Evolutionary conservation across 2,113 vertebrate species (phyloP).

Genomic region (Oreochromis spilurus): DNA sequence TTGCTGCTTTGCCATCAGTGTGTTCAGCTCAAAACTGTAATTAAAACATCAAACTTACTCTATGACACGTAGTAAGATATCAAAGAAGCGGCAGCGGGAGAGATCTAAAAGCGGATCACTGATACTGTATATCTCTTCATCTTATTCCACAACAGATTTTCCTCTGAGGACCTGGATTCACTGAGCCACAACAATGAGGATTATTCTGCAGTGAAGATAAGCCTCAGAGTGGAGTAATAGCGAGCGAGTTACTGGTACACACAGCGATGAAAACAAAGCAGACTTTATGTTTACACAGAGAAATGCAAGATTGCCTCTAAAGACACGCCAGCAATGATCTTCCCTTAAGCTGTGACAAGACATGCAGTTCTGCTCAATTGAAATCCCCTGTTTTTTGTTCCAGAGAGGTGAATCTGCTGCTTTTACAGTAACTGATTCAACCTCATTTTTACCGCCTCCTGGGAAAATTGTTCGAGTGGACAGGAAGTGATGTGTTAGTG

Average conservation of each 20-base stretch:
- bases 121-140: neutral
- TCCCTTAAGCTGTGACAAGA: neutral
- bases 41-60: neutral
- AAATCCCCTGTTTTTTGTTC: neutral
- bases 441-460: slow-evolving; percentile 1
- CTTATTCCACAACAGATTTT: slow-evolving; percentile 1
- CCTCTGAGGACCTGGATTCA: slow-evolving; percentile 3
- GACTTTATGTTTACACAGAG: slow-evolving; percentile 20
- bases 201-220: slow-evolving; percentile 10
- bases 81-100: neutral
- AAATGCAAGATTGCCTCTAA: neutral
- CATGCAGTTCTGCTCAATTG: neutral
- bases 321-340: slow-evolving; percentile 12
- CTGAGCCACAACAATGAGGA: neutral
- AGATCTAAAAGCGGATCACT: neutral
- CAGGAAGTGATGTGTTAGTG: neutral
- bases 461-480: neutral
- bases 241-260: neutral
- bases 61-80: neutral
- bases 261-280: neutral
- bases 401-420: neutral
- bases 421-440: neutral
- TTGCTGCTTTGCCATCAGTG: neutral
- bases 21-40: neutral
- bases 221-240: neutral